A percentile compares a stretch with the other conserved stretches of the same genome.
These are phyloP conservation scores for Acanthoscelides obtectus DNA, from an alignment of 2,888 invertebrate genomes.

Conservation along the genomic window DNA sequence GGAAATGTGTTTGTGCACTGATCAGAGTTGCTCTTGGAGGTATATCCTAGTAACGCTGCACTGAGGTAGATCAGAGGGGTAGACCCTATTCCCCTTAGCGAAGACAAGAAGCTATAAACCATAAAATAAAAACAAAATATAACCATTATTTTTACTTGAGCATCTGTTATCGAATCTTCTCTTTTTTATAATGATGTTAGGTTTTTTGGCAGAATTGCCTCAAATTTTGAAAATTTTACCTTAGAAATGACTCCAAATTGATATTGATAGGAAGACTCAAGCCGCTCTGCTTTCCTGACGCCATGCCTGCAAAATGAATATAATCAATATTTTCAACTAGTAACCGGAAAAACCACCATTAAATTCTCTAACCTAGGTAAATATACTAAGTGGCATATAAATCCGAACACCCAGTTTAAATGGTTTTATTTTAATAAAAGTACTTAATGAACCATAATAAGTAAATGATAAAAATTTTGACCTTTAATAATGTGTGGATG, in stretches of 20 bases:
- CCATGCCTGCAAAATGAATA: background rate
- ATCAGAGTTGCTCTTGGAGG: constrained; percentile 56
- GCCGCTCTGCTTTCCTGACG: constrained; percentile 29
- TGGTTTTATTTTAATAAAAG: too few relatives aligned
- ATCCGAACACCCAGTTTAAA: too few relatives aligned
- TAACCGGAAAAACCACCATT: too few relatives aligned
- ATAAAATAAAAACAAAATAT: background rate
- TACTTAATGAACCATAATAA: too few relatives aligned
- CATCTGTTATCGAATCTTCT: too few relatives aligned
- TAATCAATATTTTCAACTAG: background rate
- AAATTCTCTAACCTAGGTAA: too few relatives aligned
- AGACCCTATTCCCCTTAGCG: constrained; percentile 47
- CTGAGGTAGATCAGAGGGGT: constrained; percentile 71
- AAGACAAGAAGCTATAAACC: constrained; percentile 21
- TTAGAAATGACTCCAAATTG: constrained; percentile 54
- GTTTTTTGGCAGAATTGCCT: background rate
- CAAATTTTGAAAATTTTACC: constrained; percentile 48
- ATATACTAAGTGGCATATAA: too few relatives aligned
- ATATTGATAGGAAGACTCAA: constrained; percentile 42
- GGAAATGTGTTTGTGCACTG: constrained; percentile 64
- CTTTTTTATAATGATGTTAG: background rate
- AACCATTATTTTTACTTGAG: too few relatives aligned
- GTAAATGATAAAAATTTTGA: too few relatives aligned
- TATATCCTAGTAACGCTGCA: constrained; percentile 70
- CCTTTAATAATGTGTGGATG: too few relatives aligned